These are phyloP conservation scores for Drosophila tristis DNA, from an alignment of 1,140 invertebrate species.

Conservation along the genomic window DNA sequence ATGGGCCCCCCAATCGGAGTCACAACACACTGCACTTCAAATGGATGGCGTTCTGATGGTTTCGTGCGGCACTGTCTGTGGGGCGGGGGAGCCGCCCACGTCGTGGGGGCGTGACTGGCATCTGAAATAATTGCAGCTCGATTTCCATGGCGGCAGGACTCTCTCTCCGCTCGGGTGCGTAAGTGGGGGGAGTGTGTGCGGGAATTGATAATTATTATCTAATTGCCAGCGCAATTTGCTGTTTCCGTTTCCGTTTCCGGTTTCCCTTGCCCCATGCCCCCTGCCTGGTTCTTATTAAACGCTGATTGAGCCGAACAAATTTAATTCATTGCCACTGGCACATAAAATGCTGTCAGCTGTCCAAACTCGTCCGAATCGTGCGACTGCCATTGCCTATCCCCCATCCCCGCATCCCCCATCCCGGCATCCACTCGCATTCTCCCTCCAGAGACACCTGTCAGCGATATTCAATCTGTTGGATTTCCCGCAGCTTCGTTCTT, in stretches of 20 bases:
- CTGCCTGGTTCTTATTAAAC: neutral
- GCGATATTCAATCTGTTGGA: constrained; percentile 52
- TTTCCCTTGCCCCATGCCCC: neutral
- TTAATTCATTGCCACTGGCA: constrained; percentile 21
- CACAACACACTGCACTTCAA: no score
- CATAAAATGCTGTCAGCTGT: constrained; percentile 20
- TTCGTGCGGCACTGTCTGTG: no score
- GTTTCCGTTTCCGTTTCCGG: constrained; percentile 55
- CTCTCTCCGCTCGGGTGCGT: neutral
- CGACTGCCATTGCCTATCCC: no score
- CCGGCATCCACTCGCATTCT: no score
- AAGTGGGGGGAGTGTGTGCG: neutral
- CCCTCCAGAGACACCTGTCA: constrained; percentile 63
- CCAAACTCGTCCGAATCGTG: neutral
- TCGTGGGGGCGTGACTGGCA: no score
- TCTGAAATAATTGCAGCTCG: constrained; percentile 26
- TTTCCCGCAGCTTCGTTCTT: constrained; percentile 26
- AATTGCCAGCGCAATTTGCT: constrained; percentile 65
- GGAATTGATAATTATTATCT: constrained; percentile 63
- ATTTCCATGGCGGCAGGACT: constrained; percentile 15
- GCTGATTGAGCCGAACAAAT: constrained; percentile 6
- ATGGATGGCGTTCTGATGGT: no score
- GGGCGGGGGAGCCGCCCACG: no score
- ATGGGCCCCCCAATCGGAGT: no score
- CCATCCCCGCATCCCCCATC: no score